These are phyloP conservation scores for Thomomys bottae DNA, from an alignment of 2,113 vertebrate genomes.

Conservation along the genomic window DNA sequence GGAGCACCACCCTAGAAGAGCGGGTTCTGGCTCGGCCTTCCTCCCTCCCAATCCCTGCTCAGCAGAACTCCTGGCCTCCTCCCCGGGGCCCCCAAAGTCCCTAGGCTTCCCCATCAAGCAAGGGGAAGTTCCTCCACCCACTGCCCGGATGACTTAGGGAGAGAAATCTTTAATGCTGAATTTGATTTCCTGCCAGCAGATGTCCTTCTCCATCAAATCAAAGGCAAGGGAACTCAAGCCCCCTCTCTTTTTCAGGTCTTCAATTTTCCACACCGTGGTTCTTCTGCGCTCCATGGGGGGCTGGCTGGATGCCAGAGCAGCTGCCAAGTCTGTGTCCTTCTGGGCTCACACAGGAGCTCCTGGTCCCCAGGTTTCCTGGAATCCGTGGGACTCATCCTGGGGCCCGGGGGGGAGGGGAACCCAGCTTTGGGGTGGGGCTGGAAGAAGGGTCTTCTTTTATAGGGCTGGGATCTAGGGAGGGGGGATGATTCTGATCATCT, in stretches of 20 bases:
- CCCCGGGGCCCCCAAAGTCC: not conserved
- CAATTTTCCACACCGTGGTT: not conserved
- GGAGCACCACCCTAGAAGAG: not conserved
- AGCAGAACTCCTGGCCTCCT: rapidly evolving
- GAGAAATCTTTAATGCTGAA: not conserved
- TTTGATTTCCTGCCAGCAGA: constrained; percentile 33
- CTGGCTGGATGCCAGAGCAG: not conserved
- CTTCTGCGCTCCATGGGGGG: not conserved
- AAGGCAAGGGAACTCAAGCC: not conserved
- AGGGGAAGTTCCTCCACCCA: not conserved
- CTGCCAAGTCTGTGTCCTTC: not conserved
- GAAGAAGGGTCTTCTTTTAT: not conserved
- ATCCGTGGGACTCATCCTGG: not conserved
- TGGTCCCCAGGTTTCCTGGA: not conserved
- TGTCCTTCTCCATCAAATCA: constrained; percentile 52
- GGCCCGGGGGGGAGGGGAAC: not conserved
- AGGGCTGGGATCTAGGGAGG: too few relatives aligned
- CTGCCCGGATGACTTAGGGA: not conserved
- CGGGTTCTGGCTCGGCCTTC: not conserved
- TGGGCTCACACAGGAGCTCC: not conserved
- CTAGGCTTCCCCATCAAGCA: not conserved
- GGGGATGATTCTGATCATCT: too few relatives aligned
- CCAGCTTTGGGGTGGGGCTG: not conserved
- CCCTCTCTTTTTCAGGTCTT: not conserved
- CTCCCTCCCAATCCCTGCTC: rapidly evolving